These are phyloP conservation scores for Malurus alboscapulatus DNA, from an alignment of 2,113 vertebrate genomes.

Conservation along the genomic window DNA sequence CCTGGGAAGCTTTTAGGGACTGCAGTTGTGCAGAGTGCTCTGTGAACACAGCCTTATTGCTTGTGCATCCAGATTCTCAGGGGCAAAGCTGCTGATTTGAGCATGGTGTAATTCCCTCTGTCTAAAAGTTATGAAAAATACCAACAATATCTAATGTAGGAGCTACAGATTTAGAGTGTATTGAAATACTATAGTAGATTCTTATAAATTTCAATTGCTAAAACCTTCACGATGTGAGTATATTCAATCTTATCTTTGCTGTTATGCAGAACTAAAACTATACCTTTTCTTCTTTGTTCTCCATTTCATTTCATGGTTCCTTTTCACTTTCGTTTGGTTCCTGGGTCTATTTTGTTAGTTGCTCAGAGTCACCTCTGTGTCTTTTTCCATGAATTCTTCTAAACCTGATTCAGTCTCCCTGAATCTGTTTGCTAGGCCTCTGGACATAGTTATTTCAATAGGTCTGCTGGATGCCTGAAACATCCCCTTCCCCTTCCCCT, in stretches of 20 bases:
- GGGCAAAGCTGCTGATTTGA: neutral
- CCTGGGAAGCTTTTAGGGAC: neutral
- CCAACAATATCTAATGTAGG: neutral
- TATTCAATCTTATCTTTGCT: neutral
- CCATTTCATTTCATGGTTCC: neutral
- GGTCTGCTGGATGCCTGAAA: neutral
- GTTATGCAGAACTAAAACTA: neutral
- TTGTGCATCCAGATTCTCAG: neutral
- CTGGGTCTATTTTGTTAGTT: neutral
- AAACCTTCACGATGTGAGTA: neutral
- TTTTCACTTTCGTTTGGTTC: neutral
- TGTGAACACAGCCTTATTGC: neutral
- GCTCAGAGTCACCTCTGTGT: neutral
- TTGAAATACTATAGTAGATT: neutral
- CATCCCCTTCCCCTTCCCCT: neutral
- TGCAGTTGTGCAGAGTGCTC: neutral
- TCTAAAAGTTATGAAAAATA: neutral
- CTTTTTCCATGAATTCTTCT: neutral
- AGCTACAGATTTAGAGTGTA: neutral
- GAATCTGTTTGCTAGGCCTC: neutral
- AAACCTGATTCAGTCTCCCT: neutral
- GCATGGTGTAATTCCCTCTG: neutral
- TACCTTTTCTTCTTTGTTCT: neutral
- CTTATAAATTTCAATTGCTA: neutral
- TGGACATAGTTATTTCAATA: neutral